Evolutionary conservation across 2,888 invertebrate species (phyloP).

Genomic region (Amiota communis): DNA sequence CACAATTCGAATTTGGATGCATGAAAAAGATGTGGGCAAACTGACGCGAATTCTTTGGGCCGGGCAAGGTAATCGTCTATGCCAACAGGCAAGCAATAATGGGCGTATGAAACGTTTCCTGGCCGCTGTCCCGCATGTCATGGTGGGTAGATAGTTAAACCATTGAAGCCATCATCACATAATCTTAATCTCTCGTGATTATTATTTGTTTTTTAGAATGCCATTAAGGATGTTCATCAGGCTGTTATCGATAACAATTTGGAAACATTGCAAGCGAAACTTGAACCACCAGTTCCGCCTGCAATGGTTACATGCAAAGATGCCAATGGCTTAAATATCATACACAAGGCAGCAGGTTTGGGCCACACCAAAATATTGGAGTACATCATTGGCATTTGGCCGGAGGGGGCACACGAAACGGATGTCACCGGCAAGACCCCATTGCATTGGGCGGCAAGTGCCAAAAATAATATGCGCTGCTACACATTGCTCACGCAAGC

Average conservation of each 20-base stretch:
- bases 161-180: background rate
- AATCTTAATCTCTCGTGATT: background rate
- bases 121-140: constrained; percentile 93
- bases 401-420: constrained; percentile 79
- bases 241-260: constrained; percentile 85
- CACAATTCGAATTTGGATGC: constrained; percentile 96
- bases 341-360: constrained; percentile 91
- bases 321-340: constrained; percentile 84
- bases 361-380: constrained; percentile 84
- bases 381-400: constrained; percentile 81
- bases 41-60: constrained; percentile 92
- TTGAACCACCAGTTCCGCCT: constrained; percentile 81
- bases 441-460: constrained; percentile 88
- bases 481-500: constrained; percentile 85
- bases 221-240: constrained; percentile 86
- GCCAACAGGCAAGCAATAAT: constrained; percentile 89
- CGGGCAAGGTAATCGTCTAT: constrained; percentile 88
- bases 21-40: constrained; percentile 89
- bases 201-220: constrained; percentile 77
- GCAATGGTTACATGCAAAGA: constrained; percentile 85
- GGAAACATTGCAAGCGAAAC: constrained; percentile 79
- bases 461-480: constrained; percentile 84
- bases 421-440: constrained; percentile 91
- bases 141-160: constrained; percentile 77
- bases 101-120: constrained; percentile 87